Base-by-base conservation (phyloP, 2,797 vertebrate genomes). In the Lutjanus campechanus region DNA sequence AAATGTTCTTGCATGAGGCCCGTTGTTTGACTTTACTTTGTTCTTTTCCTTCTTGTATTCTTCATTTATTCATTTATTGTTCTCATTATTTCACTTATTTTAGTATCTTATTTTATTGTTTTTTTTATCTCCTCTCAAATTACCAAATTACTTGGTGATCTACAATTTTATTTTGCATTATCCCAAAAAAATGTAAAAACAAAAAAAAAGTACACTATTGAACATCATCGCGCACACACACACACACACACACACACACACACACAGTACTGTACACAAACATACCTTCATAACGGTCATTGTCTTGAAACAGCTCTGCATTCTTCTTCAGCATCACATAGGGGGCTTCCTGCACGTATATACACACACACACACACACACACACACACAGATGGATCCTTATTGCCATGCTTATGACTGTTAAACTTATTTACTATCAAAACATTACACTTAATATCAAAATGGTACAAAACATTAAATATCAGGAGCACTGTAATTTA, bases 311-410 rank as follows among this genome's bases (percentile, higher is more conserved):
- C 85, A 97, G 93, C 90, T 99, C 98, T 0, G 97, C 93, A 78
- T 99, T 99, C 96, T 99, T 99, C 94, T 99, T 99, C 91, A 97
- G 94, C 98, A 99, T 99, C 74, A 99, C 98, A n/a, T 99, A 99
- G 0, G 98, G 98, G 1, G 98, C 97, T 94, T 99, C 98, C 98
- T 99, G 76, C 15, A 81, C 8, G 6, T 47, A 49, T 36, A 73
- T 22, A 78, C 22, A 85, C 25, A 81, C 3, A 63, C 54, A 61
- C 13, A 79, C 20, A 83, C 12, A 7, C 56, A 43, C 49, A 78
- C 17, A 83, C 13, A 12, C 59, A 51, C 46, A 78, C 19, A 2
- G 22, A 44, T 36, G 29, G 29, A 4, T 36, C 8, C 4, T 13
- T 69, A n/a, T 44, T 70, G 22, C 7, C 7, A 19, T 7, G 11